Evolutionary conservation across 2,113 vertebrate species (phyloP).

Genomic region (Notechis scutatus): DNA sequence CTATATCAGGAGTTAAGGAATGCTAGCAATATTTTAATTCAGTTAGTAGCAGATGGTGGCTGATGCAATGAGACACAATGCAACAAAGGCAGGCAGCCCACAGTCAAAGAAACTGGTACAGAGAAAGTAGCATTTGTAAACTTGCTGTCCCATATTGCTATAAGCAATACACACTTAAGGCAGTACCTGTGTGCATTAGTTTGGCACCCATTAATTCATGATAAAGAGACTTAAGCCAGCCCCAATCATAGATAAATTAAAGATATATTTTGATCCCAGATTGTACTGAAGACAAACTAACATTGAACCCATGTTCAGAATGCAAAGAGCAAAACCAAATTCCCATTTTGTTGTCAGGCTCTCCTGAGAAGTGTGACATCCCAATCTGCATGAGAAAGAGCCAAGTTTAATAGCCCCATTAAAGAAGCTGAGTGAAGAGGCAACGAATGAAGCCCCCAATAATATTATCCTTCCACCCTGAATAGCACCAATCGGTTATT

Average conservation of each 20-base stretch:
- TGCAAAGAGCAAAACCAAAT: neutral
- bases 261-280: neutral
- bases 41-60: neutral
- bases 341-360: neutral
- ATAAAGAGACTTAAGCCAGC: neutral
- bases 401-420: neutral
- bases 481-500: neutral
- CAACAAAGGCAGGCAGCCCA: neutral
- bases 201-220: neutral
- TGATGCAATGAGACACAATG: neutral
- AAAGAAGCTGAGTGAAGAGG: neutral
- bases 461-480: neutral
- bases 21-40: neutral
- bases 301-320: neutral
- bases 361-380: neutral
- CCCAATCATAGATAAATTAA: neutral
- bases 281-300: neutral
- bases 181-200: neutral
- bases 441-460: neutral
- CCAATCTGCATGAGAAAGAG: neutral
- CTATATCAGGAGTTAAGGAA: neutral
- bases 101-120: neutral
- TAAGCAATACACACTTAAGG: neutral
- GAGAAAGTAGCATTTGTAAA: neutral
- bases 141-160: neutral